Percentiles rank a stretch among this genome's conserved stretches.
Conservation (phyloP, 2,113 vertebrate species). For the Pachycephala philippinensis region DNA sequence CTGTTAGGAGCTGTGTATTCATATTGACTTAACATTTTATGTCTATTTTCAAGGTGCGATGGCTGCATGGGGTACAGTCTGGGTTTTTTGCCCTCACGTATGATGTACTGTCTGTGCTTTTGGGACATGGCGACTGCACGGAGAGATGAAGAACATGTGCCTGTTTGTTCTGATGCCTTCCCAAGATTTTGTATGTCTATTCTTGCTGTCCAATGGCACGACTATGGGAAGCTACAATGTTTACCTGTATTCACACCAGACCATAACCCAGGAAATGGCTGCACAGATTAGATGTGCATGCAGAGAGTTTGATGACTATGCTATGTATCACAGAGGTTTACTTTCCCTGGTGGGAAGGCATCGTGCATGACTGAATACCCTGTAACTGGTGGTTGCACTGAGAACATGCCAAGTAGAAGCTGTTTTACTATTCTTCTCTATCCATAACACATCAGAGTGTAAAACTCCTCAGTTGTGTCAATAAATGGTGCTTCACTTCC, state of each 20-base stretch:
- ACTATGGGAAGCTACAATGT: not conserved
- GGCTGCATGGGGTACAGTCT: conserved; percentile 69
- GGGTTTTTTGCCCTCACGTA: conserved; percentile 58
- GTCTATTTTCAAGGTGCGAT: conserved; percentile 75
- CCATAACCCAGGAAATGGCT: not conserved
- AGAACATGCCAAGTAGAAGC: conserved; percentile 33
- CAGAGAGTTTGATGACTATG: not conserved
- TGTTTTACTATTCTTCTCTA: conserved; percentile 50
- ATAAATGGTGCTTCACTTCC: conserved; percentile 44
- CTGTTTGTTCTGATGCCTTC: conserved; percentile 22
- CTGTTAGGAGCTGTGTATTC: conserved; percentile 75
- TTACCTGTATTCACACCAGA: not conserved
- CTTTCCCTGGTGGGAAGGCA: not conserved
- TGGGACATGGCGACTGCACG: conserved; percentile 39
- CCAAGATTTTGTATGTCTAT: not conserved
- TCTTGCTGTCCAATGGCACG: not conserved
- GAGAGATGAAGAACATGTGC: conserved; percentile 5
- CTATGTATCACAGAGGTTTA: not conserved
- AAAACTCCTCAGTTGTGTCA: conserved; percentile 47
- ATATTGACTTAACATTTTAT: conserved; percentile 76
- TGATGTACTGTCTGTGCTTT: conserved; percentile 51
- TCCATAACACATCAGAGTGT: conserved; percentile 1
- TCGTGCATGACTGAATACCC: conserved; percentile 28
- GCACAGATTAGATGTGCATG: not conserved
- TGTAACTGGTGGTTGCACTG: not conserved